A percentile compares a stretch with the other conserved stretches of the same genome.
These are phyloP conservation scores for Leuctra nigra DNA, from an alignment of 2,888 invertebrate species.

Conservation along the genomic window DNA sequence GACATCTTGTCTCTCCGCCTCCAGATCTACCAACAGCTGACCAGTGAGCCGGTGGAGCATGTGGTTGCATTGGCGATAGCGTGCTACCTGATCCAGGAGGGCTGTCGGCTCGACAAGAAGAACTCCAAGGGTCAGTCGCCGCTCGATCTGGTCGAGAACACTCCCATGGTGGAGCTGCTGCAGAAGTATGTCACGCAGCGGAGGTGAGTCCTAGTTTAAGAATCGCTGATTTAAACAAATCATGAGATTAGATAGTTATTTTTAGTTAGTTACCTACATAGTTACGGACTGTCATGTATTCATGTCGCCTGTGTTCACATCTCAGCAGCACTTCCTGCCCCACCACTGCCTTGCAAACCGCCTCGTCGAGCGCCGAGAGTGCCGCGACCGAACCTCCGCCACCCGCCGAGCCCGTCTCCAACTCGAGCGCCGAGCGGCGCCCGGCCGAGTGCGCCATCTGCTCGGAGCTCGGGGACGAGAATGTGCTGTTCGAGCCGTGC, in stretches of 20 bases:
- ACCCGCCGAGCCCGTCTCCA: background rate
- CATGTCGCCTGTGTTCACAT: too few species aligned
- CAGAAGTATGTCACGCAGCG: slow-evolving; percentile 37
- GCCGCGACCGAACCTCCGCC: background rate
- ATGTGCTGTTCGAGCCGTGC: slow-evolving; percentile 65
- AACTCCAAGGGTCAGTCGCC: slow-evolving; percentile 64
- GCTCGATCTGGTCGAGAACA: slow-evolving; percentile 57
- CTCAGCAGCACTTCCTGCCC: background rate
- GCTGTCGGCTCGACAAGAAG: slow-evolving; percentile 52
- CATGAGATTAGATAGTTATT: too few species aligned
- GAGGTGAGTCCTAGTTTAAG: too few species aligned
- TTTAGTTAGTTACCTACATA: too few species aligned
- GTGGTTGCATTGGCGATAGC: slow-evolving; percentile 59
- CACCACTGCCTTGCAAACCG: background rate
- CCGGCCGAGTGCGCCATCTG: slow-evolving; percentile 63
- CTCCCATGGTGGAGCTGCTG: slow-evolving; percentile 45
- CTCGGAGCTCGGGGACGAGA: slow-evolving; percentile 53
- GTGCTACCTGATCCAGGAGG: slow-evolving; percentile 63
- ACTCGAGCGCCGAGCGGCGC: slow-evolving; percentile 16
- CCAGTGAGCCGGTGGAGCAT: slow-evolving; percentile 41
- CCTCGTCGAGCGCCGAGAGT: background rate
- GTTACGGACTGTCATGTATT: too few species aligned
- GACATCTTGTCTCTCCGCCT: slow-evolving; percentile 8
- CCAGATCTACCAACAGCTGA: slow-evolving; percentile 42
- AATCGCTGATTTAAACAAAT: too few species aligned